Evolutionary conservation across 1,140 invertebrate genomes (phyloP).

Genomic region (Aethina tumida): DNA sequence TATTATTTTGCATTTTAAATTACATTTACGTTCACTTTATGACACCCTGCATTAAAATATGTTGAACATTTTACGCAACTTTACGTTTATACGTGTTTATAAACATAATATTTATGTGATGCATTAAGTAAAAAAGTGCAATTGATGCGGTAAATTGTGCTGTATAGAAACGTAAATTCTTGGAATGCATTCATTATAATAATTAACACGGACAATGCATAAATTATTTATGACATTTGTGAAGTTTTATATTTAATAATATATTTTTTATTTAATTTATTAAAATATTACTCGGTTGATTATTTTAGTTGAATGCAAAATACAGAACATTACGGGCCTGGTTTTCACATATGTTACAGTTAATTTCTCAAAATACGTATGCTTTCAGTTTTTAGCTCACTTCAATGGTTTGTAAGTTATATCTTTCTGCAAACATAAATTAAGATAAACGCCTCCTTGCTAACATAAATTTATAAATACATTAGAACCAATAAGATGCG

Average conservation of each 20-base stretch:
- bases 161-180: constrained; percentile 1
- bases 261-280: too few species aligned
- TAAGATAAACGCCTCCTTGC: constrained; percentile 7
- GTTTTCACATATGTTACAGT: constrained; percentile 21
- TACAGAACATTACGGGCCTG: neutral
- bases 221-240: neutral
- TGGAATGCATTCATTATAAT: neutral
- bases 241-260: constrained; percentile 1
- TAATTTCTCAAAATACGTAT: constrained; percentile 22
- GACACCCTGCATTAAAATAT: too few species aligned
- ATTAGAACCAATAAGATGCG: too few species aligned
- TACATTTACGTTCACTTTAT: too few species aligned
- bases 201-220: neutral
- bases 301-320: neutral
- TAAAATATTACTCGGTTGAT: too few species aligned
- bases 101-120: too few species aligned
- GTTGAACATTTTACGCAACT: too few species aligned
- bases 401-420: constrained; percentile 13
- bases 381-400: constrained; percentile 8
- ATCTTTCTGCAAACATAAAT: constrained; percentile 8
- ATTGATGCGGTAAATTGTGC: too few species aligned
- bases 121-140: too few species aligned
- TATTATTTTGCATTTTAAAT: too few species aligned
- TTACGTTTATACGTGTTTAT: too few species aligned
- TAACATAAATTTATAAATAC: constrained; percentile 8